phyloP scores from a whole-genome alignment of 2,888 invertebrate genomes.

The Odontocolon sp. region DNA sequence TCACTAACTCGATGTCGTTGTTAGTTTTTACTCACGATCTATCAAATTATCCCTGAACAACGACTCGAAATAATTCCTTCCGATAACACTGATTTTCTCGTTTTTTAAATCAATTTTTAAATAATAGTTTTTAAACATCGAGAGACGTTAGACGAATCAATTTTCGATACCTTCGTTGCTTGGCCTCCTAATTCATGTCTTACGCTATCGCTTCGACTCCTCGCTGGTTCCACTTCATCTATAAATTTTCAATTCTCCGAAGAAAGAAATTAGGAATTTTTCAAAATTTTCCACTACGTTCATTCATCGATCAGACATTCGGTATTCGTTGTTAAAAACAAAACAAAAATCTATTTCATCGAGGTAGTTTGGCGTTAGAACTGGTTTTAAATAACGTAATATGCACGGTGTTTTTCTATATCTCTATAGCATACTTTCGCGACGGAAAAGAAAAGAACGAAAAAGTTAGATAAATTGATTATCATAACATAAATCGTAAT shows the following conservation, averaged over 20 bases:
- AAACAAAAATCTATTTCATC: constrained; percentile 5
- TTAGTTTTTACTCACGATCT: not conserved
- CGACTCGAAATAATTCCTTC: constrained; percentile 34
- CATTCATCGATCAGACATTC: too few species aligned
- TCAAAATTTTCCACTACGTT: too few species aligned
- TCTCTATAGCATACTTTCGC: not conserved
- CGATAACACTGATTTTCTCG: constrained; percentile 2
- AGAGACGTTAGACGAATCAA: not conserved
- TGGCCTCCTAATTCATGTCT: constrained; percentile 31
- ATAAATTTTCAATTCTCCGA: not conserved
- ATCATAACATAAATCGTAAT: constrained; percentile 17
- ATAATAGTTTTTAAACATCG: not conserved
- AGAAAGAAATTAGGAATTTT: not conserved
- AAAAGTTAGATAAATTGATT: not conserved
- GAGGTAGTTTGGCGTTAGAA: constrained; percentile 21
- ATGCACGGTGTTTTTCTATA: constrained; percentile 53
- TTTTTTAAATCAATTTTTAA: not conserved
- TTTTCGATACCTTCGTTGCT: constrained; percentile 33
- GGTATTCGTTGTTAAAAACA: not conserved
- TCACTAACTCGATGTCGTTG: constrained; percentile 53
- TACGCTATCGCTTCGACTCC: constrained; percentile 46
- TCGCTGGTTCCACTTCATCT: constrained; percentile 4
- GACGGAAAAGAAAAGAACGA: constrained; percentile 5
- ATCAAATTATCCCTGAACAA: constrained; percentile 24
- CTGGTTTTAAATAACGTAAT: constrained; percentile 32